phyloP scores from a whole-genome alignment of 2,888 invertebrate genomes.

The Drosophila barbarae region DNA sequence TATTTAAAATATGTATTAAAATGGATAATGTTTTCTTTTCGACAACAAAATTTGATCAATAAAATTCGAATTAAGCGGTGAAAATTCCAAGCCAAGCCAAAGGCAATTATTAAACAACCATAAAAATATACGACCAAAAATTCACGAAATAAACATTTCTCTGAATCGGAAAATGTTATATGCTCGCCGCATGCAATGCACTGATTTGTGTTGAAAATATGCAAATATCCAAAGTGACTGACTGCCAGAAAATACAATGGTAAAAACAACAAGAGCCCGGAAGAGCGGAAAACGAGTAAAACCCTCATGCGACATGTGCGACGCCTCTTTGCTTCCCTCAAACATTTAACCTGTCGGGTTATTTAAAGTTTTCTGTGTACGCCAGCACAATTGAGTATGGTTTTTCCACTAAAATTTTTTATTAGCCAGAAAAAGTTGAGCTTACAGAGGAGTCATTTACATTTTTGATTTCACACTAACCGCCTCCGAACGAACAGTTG shows the following conservation, averaged over 20 bases:
- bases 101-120: slow-evolving; percentile 2
- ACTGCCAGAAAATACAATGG: slow-evolving; percentile 32
- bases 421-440: slow-evolving; percentile 9
- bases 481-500: slow-evolving; percentile 2
- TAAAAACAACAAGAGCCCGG: slow-evolving; percentile 7
- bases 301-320: slow-evolving; percentile 26
- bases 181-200: slow-evolving; percentile 53
- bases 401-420: slow-evolving; percentile 2
- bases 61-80: not conserved
- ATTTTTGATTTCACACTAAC: slow-evolving; percentile 28
- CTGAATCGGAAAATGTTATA: slow-evolving; percentile 42
- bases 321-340: slow-evolving; percentile 1
- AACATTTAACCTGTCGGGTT: slow-evolving; percentile 25
- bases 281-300: slow-evolving; percentile 11
- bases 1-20: not conserved
- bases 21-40: not conserved
- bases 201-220: slow-evolving; percentile 54
- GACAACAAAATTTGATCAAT: slow-evolving; percentile 8
- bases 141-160: slow-evolving; percentile 8
- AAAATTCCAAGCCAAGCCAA: not conserved
- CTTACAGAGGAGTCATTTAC: slow-evolving; percentile 16
- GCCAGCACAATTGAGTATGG: slow-evolving; percentile 9
- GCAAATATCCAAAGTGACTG: slow-evolving; percentile 50
- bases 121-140: not conserved
- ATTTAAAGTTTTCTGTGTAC: slow-evolving; percentile 21